Evolutionary conservation across 2,113 vertebrate genomes (phyloP).

Genomic region (Syngnathus typhle): DNA sequence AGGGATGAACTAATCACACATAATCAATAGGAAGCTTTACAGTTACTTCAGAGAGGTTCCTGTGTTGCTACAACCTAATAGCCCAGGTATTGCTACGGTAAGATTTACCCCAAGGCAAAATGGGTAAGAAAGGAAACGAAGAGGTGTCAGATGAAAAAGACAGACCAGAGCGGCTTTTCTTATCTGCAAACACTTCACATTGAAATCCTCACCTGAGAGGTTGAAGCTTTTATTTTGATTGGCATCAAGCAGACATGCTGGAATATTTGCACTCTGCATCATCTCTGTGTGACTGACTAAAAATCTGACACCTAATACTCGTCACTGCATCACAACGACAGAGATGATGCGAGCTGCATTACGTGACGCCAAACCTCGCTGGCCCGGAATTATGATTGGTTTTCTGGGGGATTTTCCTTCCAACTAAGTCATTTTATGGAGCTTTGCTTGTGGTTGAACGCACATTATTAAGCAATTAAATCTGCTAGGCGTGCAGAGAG

Average conservation of each 20-base stretch:
- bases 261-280: conserved; percentile 37
- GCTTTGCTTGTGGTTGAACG: conserved; percentile 25
- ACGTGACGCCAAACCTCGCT: conserved; percentile 13
- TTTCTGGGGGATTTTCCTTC: conserved; percentile 39
- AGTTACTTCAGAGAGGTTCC: conserved; percentile 47
- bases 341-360: conserved; percentile 49
- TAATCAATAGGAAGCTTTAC: conserved; percentile 58
- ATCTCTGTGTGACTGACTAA: conserved; percentile 57
- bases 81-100: conserved; percentile 41
- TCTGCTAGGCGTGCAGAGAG: conserved; percentile 22
- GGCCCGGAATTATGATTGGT: conserved; percentile 6
- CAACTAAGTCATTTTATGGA: conserved; percentile 38
- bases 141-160: conserved; percentile 37
- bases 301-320: conserved; percentile 48
- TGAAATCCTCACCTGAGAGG: background rate
- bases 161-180: conserved; percentile 39
- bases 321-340: conserved; percentile 17
- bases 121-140: conserved; percentile 36
- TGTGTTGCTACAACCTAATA: conserved; percentile 47
- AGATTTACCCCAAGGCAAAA: conserved; percentile 42
- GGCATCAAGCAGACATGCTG: too few species aligned
- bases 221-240: background rate
- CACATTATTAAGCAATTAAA: conserved; percentile 18
- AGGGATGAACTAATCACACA: conserved; percentile 52
- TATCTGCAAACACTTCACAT: background rate